Evolutionary conservation across 2,888 invertebrate species (phyloP).

Genomic region (Andrena chrysosceles): DNA sequence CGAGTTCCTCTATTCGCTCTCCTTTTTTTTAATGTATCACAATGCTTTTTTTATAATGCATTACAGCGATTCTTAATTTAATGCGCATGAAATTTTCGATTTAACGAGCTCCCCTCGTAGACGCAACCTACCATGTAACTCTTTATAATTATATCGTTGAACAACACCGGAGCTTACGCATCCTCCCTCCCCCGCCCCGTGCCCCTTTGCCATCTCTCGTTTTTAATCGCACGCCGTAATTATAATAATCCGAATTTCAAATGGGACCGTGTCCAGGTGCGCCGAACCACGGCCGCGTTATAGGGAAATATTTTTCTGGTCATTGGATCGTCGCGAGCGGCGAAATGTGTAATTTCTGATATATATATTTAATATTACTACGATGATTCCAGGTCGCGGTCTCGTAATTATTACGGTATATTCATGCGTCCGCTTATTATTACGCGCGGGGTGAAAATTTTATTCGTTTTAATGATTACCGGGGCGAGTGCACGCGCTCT

Average conservation of each 20-base stretch:
- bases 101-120: conserved; percentile 43
- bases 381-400: conserved; percentile 35
- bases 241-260: conserved; percentile 65
- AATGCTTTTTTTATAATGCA: conserved; percentile 22
- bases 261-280: conserved; percentile 38
- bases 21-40: neutral
- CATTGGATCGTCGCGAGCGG: conserved; percentile 40
- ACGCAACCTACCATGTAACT: conserved; percentile 56
- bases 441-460: conserved; percentile 54
- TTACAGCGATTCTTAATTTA: conserved; percentile 48
- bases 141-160: conserved; percentile 60
- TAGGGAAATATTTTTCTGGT: conserved; percentile 59
- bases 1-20: neutral
- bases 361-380: conserved; percentile 40
- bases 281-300: conserved; percentile 28
- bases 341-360: conserved; percentile 57
- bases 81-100: conserved; percentile 54
- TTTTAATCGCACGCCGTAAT: conserved; percentile 52
- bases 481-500: conserved; percentile 24
- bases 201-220: conserved; percentile 12
- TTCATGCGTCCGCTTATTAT: conserved; percentile 51
- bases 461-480: conserved; percentile 59
- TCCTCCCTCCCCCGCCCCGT: neutral
- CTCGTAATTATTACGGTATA: conserved; percentile 51
- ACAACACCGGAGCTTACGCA: conserved; percentile 18